Percentiles rank a stretch among this genome's conserved stretches.
phyloP scores from a whole-genome alignment of 2,888 invertebrate species.

The Anagyrus pseudococci region DNA sequence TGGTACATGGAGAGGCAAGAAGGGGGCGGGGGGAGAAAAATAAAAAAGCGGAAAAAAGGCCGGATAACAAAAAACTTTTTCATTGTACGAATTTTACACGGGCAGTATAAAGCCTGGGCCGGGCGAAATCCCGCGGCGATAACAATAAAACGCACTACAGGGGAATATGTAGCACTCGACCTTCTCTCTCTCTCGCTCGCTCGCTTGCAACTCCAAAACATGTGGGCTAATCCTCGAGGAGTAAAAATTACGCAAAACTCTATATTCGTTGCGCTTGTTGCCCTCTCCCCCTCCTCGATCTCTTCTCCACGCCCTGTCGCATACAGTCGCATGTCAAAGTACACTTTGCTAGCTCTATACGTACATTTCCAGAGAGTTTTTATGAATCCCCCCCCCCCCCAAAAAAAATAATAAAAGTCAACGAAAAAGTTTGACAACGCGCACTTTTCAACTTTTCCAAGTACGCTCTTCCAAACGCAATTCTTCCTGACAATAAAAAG shows the following conservation, averaged over 20 bases:
- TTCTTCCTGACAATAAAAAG: no score
- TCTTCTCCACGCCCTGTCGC: conserved; percentile 1
- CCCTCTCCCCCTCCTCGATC: neutral
- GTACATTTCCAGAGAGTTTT: no score
- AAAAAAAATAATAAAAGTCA: no score
- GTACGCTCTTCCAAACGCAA: no score
- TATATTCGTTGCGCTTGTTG: conserved; percentile 19
- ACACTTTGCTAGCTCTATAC: no score
- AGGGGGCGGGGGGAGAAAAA: neutral
- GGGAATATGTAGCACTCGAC: conserved; percentile 32
- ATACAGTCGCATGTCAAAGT: neutral
- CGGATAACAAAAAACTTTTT: conserved; percentile 11
- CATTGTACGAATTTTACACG: conserved; percentile 20
- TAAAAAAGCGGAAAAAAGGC: neutral
- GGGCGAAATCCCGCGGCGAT: conserved; percentile 32
- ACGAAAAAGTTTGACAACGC: no score
- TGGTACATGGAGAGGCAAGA: neutral
- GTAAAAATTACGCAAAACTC: conserved; percentile 32
- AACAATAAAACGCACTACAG: conserved; percentile 37
- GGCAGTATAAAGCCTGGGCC: conserved; percentile 16
- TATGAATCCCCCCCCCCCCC: no score
- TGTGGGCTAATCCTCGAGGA: conserved; percentile 26
- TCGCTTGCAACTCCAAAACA: conserved; percentile 30
- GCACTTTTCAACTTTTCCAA: no score
- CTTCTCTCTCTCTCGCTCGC: neutral